Evolutionary conservation across 2,797 vertebrate genomes (phyloP), one percentile per base, ranked within the genome.

Genomic region (Phalanger gymnotis): DNA sequence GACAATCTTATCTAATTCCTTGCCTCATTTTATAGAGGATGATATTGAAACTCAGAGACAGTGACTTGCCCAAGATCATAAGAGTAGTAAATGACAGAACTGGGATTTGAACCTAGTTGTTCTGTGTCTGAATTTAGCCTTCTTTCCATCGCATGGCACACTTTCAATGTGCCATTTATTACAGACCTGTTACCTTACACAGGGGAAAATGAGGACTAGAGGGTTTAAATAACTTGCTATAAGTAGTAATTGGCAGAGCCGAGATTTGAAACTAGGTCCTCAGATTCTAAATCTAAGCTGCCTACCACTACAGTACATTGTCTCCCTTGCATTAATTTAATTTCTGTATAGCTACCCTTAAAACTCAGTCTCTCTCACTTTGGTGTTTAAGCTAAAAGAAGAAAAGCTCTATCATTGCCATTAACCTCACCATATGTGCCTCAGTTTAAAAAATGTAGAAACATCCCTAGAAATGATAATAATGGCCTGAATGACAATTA

Each of bases 291-390:
- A 34, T 61, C 12, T 61, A 61, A 34, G 28, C 5, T 16, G 13
- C 5, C 47, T 81, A 40, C n/a, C n/a, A 81, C 7, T 47, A 25
- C 0, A 40, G n/a, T 40, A 25, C 2, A 81, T 81, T 81, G 16
- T 40, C 66, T 25, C 66, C 73, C 25, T 40, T 51, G 12, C 31
- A 53, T 61, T 96, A 54, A 93, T 56, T 91, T 95, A 95, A 92
- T 89, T 94, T 91, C 93, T n/a, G 94, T 94, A 96, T 51, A 94
- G 28, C 31, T 94, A 92, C 95, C 28, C 55, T 97, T 97, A 94
- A 90, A 54, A 57, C 97, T 53, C 56, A 92, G 31, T 93, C 66
- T 89, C 53, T 34, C 53, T 81, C n/a, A 55, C 56, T 87, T 94
- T 13, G n/a, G n/a, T 1, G 19, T 93, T 94, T 92, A 93, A 91